Evolutionary conservation across 2,113 vertebrate species (phyloP).

Genomic region (Verasper variegatus): DNA sequence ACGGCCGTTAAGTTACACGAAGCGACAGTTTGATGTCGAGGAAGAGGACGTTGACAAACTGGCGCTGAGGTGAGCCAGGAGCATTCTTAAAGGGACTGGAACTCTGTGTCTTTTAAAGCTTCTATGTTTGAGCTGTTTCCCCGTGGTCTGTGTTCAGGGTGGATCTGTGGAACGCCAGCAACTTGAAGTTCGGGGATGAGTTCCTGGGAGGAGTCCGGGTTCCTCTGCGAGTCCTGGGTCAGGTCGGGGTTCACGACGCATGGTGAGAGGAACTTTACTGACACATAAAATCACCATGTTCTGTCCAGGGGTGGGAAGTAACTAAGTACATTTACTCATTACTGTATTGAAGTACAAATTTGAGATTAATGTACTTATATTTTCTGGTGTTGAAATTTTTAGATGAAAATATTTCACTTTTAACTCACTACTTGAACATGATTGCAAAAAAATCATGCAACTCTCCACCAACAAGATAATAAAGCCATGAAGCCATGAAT

Average conservation of each 20-base stretch:
- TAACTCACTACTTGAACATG: too few species aligned
- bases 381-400: too few species aligned
- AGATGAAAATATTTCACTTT: too few species aligned
- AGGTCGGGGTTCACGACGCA: constrained; percentile 90
- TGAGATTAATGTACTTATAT: too few species aligned
- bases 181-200: constrained; percentile 97
- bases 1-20: constrained; percentile 93
- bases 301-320: neutral
- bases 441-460: too few species aligned
- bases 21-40: constrained; percentile 96
- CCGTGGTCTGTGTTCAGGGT: constrained; percentile 82
- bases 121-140: neutral
- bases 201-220: constrained; percentile 95
- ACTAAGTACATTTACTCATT: neutral
- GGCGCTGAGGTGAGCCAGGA: constrained; percentile 88
- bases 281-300: neutral
- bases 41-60: constrained; percentile 98
- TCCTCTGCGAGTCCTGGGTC: constrained; percentile 89
- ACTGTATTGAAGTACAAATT: neutral
- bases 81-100: neutral
- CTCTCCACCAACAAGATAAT: neutral
- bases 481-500: neutral
- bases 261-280: constrained; percentile 84
- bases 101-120: neutral
- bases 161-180: constrained; percentile 98